phyloP scores from a whole-genome alignment of 2,113 vertebrate species.

The Lates calcarifer region DNA sequence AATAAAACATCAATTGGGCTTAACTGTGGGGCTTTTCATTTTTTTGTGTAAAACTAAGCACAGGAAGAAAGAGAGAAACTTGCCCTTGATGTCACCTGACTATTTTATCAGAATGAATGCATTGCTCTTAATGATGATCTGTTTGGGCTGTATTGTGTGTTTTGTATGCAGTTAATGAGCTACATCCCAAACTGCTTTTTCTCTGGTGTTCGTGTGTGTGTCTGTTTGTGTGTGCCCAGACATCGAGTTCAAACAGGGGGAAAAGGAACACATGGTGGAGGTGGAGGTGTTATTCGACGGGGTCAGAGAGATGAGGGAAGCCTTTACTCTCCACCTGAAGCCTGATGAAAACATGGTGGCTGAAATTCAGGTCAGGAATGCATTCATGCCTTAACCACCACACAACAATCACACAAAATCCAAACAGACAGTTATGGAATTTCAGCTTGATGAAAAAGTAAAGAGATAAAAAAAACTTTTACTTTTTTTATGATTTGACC shows the following conservation, averaged over 20 bases:
- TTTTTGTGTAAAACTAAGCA: constrained; percentile 28
- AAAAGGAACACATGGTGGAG: constrained; percentile 89
- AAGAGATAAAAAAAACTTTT: constrained; percentile 14
- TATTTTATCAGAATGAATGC: constrained; percentile 3
- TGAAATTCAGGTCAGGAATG: constrained; percentile 89
- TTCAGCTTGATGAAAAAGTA: constrained; percentile 31
- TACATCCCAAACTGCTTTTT: constrained; percentile 18
- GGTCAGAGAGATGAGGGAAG: constrained; percentile 93
- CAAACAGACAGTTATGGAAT: constrained; percentile 10
- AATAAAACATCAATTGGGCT: constrained; percentile 41
- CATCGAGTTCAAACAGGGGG: constrained; percentile 92
- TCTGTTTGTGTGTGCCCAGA: constrained; percentile 81
- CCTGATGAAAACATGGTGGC: constrained; percentile 96
- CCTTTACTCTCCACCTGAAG: constrained; percentile 94
- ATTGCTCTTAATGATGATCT: constrained; percentile 2
- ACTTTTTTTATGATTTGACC: constrained; percentile 28
- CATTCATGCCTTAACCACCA: not conserved
- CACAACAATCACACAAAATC: constrained; percentile 13
- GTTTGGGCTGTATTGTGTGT: not conserved
- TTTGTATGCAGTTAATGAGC: not conserved
- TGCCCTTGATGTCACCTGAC: not conserved
- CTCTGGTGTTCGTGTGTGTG: not conserved
- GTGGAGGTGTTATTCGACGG: constrained; percentile 92
- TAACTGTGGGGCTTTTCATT: constrained; percentile 32
- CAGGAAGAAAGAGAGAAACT: no score